These are phyloP conservation scores for Zosterops hypoxanthus DNA, from an alignment of 2,113 vertebrate species.

Conservation along the genomic window DNA sequence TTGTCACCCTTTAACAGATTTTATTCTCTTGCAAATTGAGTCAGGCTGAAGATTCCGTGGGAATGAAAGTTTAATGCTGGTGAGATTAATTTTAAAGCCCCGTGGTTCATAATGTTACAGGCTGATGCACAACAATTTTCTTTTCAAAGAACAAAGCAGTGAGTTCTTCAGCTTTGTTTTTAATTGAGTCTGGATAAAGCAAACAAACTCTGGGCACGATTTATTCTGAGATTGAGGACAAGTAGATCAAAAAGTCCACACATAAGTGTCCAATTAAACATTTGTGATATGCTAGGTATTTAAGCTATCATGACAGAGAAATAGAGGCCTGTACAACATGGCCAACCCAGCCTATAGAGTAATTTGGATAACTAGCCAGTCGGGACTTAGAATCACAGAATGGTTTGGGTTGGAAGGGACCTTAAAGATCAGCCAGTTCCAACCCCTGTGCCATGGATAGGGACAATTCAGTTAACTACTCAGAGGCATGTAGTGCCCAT, in stretches of 20 bases:
- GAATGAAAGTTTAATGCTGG: conserved; percentile 32
- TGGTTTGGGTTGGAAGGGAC: not conserved
- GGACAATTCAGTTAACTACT: not conserved
- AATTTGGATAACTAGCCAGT: not conserved
- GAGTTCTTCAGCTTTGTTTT: not conserved
- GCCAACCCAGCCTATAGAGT: not conserved
- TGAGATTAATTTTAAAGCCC: conserved; percentile 47
- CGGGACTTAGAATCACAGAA: not conserved
- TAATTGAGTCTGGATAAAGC: conserved; percentile 25
- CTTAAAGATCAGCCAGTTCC: not conserved
- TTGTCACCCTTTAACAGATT: conserved; percentile 39
- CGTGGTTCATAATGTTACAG: conserved; percentile 4
- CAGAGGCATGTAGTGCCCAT: not conserved
- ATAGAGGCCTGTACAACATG: not conserved
- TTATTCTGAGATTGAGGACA: conserved; percentile 25
- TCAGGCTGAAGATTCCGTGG: not conserved
- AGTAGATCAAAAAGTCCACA: not conserved
- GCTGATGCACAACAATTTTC: conserved; percentile 46
- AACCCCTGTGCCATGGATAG: not conserved
- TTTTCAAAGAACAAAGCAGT: conserved; percentile 38
- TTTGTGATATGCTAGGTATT: not conserved
- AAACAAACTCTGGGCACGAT: conserved; percentile 4
- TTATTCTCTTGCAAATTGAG: conserved; percentile 26
- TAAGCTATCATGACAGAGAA: not conserved
- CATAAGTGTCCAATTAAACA: not conserved